A percentile compares a stretch with the other conserved stretches of the same genome.
These are phyloP conservation scores for Mimachlamys varia DNA, from an alignment of 2,888 invertebrate genomes.

Conservation along the genomic window DNA sequence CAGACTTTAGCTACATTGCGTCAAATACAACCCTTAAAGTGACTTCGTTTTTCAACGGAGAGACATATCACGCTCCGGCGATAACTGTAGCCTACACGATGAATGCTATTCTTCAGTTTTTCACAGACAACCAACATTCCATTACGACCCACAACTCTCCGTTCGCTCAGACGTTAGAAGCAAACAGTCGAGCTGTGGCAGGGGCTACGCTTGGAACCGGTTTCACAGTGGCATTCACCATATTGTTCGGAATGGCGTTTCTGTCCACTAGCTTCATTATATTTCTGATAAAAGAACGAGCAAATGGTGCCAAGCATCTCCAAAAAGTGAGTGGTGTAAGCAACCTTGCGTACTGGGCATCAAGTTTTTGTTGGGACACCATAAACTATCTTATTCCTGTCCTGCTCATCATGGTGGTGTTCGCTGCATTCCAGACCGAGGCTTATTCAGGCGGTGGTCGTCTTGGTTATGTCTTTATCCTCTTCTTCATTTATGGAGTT, in stretches of 20 bases:
- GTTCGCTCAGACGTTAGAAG: conserved; percentile 50
- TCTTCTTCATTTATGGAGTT: conserved; percentile 87
- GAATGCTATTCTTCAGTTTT: conserved; percentile 62
- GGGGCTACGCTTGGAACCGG: conserved; percentile 48
- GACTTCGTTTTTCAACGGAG: conserved; percentile 89
- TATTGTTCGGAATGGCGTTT: conserved; percentile 75
- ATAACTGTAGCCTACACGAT: conserved; percentile 84
- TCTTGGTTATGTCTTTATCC: conserved; percentile 82
- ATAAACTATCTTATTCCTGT: conserved; percentile 85
- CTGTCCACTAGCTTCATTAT: conserved; percentile 70
- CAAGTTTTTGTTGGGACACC: conserved; percentile 87
- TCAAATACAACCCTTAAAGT: conserved; percentile 43
- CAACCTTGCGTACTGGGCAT: conserved; percentile 86
- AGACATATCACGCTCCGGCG: conserved; percentile 89
- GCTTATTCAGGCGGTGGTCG: conserved; percentile 83
- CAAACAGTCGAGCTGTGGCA: conserved; percentile 41
- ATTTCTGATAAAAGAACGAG: conserved; percentile 71
- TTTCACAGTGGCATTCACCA: conserved; percentile 60
- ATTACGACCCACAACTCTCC: conserved; percentile 58
- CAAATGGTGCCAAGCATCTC: conserved; percentile 64
- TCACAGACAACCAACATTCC: conserved; percentile 47
- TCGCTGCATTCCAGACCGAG: conserved; percentile 86
- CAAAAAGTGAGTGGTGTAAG: conserved; percentile 77
- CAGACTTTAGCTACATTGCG: conserved; percentile 53
- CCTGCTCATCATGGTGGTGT: conserved; percentile 84